Evolutionary conservation across 2,113 vertebrate genomes (phyloP).

Genomic region (Hassar affinis): DNA sequence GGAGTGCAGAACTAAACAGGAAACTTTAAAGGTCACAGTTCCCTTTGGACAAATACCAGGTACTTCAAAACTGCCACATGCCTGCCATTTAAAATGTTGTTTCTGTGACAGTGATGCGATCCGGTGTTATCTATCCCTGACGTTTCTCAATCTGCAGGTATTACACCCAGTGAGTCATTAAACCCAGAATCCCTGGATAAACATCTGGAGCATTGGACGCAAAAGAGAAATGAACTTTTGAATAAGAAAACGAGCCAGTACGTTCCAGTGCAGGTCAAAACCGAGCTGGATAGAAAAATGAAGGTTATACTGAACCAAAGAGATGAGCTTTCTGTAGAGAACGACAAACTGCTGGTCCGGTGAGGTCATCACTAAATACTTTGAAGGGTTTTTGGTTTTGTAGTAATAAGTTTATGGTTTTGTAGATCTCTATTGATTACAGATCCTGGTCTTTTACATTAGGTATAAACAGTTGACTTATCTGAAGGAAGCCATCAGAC

Average conservation of each 20-base stretch:
- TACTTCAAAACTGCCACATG: conserved; percentile 34
- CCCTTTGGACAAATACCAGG: conserved; percentile 67
- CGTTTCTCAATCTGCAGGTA: conserved; percentile 58
- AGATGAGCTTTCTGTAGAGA: conserved; percentile 64
- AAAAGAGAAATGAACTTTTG: conserved; percentile 58
- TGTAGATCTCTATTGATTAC: background rate
- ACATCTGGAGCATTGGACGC: conserved; percentile 64
- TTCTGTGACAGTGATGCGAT: background rate
- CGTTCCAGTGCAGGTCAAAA: conserved; percentile 65
- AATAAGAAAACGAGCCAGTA: conserved; percentile 60
- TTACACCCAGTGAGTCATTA: conserved; percentile 66
- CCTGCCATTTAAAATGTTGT: background rate
- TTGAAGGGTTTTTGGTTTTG: background rate
- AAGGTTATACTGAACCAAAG: conserved; percentile 51
- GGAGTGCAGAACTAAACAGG: conserved; percentile 40
- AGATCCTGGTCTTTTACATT: conserved; percentile 1
- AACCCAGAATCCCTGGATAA: conserved; percentile 63
- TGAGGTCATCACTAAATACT: conserved; percentile 54
- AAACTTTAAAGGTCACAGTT: conserved; percentile 30
- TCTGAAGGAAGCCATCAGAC: conserved; percentile 41
- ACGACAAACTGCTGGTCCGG: conserved; percentile 65
- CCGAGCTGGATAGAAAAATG: conserved; percentile 65
- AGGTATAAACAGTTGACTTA: conserved; percentile 59
- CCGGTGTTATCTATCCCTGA: background rate
- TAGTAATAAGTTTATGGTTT: too few relatives aligned